Conservation (phyloP, 1,140 invertebrate species). For the Oryzaephilus surinamensis region DNA sequence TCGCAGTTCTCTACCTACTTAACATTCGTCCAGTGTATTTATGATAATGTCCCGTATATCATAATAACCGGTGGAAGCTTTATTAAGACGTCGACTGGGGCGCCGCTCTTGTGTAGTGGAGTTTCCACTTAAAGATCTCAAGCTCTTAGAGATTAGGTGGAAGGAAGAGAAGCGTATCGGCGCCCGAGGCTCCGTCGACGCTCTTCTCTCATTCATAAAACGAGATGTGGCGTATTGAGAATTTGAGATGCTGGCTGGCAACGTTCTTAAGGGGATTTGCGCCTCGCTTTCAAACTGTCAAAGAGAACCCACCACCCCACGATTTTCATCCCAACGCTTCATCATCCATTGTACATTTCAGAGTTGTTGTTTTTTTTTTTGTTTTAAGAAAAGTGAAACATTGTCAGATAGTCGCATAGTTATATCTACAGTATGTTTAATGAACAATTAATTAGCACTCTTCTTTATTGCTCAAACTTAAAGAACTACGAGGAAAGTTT, state of each 20-base stretch:
- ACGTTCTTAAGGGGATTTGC: constrained; percentile 18
- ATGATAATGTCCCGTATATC: constrained; percentile 11
- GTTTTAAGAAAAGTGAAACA: no score
- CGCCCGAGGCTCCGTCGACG: constrained; percentile 17
- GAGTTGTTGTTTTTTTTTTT: no score
- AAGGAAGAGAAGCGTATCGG: constrained; percentile 23
- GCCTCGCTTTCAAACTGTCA: no score
- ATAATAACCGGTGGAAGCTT: constrained; percentile 12
- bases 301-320: no score
- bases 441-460: no score
- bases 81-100: neutral
- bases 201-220: constrained; percentile 26
- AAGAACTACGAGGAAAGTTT: no score
- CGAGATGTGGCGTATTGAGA: constrained; percentile 16
- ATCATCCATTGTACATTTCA: no score
- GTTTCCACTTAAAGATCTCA: constrained; percentile 11
- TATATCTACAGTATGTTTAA: no score
- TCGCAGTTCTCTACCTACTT: no score
- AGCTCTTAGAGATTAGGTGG: constrained; percentile 25
- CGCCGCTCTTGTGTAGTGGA: neutral
- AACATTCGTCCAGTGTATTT: constrained; percentile 7
- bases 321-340: no score
- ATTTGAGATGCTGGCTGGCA: constrained; percentile 7
- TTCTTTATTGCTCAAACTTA: no score
- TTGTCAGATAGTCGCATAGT: no score